Base-by-base conservation (phyloP, 2,113 vertebrate genomes). In the Dendropsophus ebraccatus region DNA sequence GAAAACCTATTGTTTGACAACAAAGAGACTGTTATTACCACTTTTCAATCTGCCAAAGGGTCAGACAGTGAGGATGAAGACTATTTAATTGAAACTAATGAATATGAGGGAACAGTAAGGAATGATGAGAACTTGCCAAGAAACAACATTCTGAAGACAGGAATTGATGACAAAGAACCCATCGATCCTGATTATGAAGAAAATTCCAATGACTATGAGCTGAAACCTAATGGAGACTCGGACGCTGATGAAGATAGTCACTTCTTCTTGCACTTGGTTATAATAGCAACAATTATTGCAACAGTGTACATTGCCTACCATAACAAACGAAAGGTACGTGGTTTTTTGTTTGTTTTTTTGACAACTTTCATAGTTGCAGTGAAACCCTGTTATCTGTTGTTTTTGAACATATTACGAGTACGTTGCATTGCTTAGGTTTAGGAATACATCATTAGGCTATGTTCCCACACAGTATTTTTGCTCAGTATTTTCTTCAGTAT, bases 261-360 rank as follows among this genome's bases (percentile, higher is more conserved):
- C 92, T 99, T 99, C 91, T 99, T 99, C 92, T 95, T 99, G 72
- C 96, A 99, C 79, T 93, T 99, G 87, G 94, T 99, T 83, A 90
- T 97, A 88, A 93, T 98, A 92, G 96, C 94, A 72, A 96, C 98
- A 91, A 93, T 98, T 90, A 95, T 99, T 89, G 97, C 96, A 87
- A 89, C 97, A 50, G 89, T 96, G 86, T 99, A 99, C 81, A 95
- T 99, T 88, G 96, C 95, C 23, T 99, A 99, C 90, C 97, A 99
- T 94, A 99, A 99, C 91, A 99, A 98, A 93, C 96, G 97, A 87
- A 99, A 97, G 97, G 98, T 99, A 90, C 78, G 95, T 88, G 30
- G 50, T 19, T n/a, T n/a, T n/a, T n/a, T n/a, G n/a, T n/a, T n/a
- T n/a, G n/a, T n/a, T n/a, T n/a, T n/a, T n/a, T n/a, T n/a, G n/a